phyloP scores from a whole-genome alignment of 2,113 vertebrate species.

The Poecile atricapillus region DNA sequence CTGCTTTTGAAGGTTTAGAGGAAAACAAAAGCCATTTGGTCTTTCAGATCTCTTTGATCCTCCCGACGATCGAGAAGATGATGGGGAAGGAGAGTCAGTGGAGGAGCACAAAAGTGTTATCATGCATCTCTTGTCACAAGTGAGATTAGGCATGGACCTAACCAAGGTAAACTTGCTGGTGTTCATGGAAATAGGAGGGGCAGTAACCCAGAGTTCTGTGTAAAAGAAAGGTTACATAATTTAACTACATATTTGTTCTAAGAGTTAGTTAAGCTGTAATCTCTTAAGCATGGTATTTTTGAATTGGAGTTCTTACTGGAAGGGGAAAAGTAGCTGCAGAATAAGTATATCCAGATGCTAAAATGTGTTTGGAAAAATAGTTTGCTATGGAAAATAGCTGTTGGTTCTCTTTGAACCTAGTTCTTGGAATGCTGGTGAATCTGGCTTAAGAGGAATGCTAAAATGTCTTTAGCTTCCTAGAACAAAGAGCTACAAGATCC shows the following conservation, averaged over 20 bases:
- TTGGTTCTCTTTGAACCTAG: neutral
- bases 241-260: neutral
- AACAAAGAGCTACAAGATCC: neutral
- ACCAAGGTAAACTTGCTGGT: constrained; percentile 83
- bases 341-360: neutral
- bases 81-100: constrained; percentile 91
- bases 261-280: neutral
- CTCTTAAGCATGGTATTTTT: neutral
- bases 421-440: neutral
- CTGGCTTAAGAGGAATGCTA: neutral
- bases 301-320: neutral
- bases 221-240: neutral
- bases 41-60: constrained; percentile 88
- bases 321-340: neutral
- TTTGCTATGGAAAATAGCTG: neutral
- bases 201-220: neutral
- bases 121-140: constrained; percentile 97
- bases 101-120: constrained; percentile 99
- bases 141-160: constrained; percentile 96
- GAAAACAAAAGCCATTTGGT: neutral
- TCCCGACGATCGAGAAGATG: constrained; percentile 91
- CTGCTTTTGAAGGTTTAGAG: neutral
- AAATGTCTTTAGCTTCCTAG: neutral
- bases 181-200: neutral
- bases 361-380: neutral